Percentiles rank a stretch among this genome's conserved stretches.
These are phyloP conservation scores for Zygothrica quintamaculata DNA, from an alignment of 2,888 invertebrate species.

Conservation along the genomic window DNA sequence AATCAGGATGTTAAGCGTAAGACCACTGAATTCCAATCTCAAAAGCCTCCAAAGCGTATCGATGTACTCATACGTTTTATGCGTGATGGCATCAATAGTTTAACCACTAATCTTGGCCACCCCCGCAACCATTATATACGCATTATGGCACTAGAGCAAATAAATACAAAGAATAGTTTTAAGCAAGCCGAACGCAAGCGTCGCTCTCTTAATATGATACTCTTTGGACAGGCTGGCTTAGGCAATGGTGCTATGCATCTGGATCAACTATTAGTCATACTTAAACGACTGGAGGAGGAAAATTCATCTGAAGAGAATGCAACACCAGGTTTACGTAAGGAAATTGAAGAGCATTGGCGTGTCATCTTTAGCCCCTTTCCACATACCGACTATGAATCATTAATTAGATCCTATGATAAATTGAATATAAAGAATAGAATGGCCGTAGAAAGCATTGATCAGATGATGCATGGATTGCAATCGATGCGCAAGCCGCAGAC, in stretches of 20 bases:
- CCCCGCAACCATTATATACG: constrained; percentile 85
- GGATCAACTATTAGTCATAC: constrained; percentile 83
- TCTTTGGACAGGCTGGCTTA: constrained; percentile 87
- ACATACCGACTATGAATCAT: constrained; percentile 79
- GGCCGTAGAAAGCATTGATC: too few species aligned
- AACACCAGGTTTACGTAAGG: constrained; percentile 84
- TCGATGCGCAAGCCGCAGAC: constrained; percentile 38
- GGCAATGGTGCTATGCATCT: constrained; percentile 85
- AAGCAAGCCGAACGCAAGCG: constrained; percentile 85
- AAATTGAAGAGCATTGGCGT: constrained; percentile 86
- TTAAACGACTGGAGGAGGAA: constrained; percentile 68
- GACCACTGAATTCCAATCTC: constrained; percentile 60
- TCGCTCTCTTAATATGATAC: constrained; percentile 86
- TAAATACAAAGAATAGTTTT: constrained; percentile 84
- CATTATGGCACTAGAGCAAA: constrained; percentile 84
- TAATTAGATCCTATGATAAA: constrained; percentile 74
- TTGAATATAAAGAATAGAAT: constrained; percentile 75
- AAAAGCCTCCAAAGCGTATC: constrained; percentile 80
- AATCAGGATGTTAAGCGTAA: constrained; percentile 74
- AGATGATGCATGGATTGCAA: constrained; percentile 68
- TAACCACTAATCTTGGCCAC: constrained; percentile 85
- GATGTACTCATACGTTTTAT: constrained; percentile 81
- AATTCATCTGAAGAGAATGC: constrained; percentile 82
- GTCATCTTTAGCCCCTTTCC: constrained; percentile 85
- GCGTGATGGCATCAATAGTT: constrained; percentile 76